Conservation (phyloP, 2,113 vertebrate species). For the Cavia porcellus region DNA sequence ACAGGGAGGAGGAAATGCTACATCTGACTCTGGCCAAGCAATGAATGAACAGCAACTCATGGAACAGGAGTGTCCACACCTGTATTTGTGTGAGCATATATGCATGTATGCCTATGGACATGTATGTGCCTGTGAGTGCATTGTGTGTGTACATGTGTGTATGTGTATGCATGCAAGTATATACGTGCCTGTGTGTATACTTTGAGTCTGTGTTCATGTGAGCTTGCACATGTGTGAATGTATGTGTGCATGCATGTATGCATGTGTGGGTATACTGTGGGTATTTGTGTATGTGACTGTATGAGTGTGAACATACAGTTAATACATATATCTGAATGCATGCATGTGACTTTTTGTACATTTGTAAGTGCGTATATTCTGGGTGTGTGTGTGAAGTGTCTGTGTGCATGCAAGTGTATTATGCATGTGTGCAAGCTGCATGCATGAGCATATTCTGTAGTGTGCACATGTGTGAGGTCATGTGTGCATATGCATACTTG, state of each 20-base stretch:
- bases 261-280: neutral
- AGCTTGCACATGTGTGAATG: neutral
- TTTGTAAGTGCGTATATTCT: neutral
- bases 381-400: neutral
- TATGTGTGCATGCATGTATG: neutral
- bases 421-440: neutral
- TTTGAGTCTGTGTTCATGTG: neutral
- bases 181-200: neutral
- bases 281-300: neutral
- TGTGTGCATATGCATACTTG: rapidly evolving
- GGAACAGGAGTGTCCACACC: neutral
- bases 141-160: neutral
- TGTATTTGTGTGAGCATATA: neutral
- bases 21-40: neutral
- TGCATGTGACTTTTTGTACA: neutral
- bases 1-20: too few species aligned
- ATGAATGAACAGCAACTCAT: neutral
- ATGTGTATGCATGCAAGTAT: neutral
- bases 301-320: neutral
- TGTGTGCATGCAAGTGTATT: neutral
- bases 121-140: neutral
- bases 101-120: neutral
- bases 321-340: neutral
- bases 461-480: neutral
- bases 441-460: neutral